Evolutionary conservation across 2,797 vertebrate genomes (phyloP).

Genomic region (Ambastaia sidthimunki): DNA sequence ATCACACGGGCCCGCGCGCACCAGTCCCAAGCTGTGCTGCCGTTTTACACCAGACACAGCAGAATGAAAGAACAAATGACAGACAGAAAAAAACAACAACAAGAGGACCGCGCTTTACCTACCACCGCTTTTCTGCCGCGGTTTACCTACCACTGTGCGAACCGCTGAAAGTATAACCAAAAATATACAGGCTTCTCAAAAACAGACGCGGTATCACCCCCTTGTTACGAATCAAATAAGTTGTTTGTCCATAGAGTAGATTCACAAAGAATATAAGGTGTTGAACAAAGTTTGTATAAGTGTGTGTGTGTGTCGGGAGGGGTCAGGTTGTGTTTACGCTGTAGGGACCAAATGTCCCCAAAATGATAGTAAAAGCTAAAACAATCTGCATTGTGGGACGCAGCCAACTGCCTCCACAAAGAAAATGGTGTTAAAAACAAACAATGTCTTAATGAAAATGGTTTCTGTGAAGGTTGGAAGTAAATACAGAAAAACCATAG

Average conservation of each 20-base stretch:
- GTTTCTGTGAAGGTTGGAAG: too few species aligned
- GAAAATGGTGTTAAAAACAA: background rate
- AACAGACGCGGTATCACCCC: background rate
- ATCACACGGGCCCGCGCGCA: conserved; percentile 31
- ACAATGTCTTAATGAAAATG: too few species aligned
- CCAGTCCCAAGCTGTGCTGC: conserved; percentile 42
- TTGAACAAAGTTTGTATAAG: background rate
- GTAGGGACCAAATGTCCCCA: background rate
- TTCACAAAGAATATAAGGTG: background rate
- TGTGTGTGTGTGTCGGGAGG: background rate
- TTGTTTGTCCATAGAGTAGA: conserved; percentile 8
- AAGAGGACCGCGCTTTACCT: conserved; percentile 24
- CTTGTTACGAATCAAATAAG: conserved; percentile 24
- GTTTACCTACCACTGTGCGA: conserved; percentile 37
- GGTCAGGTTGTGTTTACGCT: background rate
- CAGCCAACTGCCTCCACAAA: background rate
- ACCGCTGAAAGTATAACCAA: conserved; percentile 20
- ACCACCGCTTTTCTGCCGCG: background rate
- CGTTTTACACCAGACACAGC: conserved; percentile 35
- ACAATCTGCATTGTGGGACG: background rate
- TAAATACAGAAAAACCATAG: too few species aligned
- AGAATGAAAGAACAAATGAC: conserved; percentile 45
- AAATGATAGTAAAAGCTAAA: background rate
- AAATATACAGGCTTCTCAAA: conserved; percentile 20
- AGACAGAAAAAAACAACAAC: conserved; percentile 34